Evolutionary conservation across 23 tunicate genomes (phyloP).

Genomic region (Trididemnum clinides): DNA sequence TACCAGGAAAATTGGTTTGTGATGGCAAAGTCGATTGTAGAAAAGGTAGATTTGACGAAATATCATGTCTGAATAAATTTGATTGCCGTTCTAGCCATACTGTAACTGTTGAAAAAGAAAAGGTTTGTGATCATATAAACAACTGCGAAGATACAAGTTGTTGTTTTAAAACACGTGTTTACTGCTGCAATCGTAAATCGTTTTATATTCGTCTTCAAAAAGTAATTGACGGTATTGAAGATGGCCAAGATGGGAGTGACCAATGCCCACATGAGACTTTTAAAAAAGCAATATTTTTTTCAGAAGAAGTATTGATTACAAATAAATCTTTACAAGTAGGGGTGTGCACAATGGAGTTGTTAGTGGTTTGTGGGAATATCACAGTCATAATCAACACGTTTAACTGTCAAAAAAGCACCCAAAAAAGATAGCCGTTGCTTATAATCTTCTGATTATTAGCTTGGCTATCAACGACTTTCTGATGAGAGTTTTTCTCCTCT

Average conservation of each 20-base stretch:
- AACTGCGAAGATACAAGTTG: slow-evolving; percentile 61
- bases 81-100: slow-evolving; percentile 27
- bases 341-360: slow-evolving; percentile 78
- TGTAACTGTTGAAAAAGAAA: slow-evolving; percentile 15
- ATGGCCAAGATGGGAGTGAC: slow-evolving; percentile 81
- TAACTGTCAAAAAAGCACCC: background rate
- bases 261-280: slow-evolving; percentile 62
- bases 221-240: slow-evolving; percentile 57
- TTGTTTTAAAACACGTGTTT: slow-evolving; percentile 58
- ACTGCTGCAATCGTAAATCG: slow-evolving; percentile 53
- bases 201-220: slow-evolving; percentile 40
- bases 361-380: slow-evolving; percentile 54
- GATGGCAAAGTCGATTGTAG: slow-evolving; percentile 57
- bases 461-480: slow-evolving; percentile 64
- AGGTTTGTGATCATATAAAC: slow-evolving; percentile 44
- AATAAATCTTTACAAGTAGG: slow-evolving; percentile 42
- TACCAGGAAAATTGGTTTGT: slow-evolving; percentile 65
- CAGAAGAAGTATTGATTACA: slow-evolving; percentile 41
- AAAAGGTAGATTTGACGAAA: slow-evolving; percentile 20
- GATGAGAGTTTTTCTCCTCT: slow-evolving; percentile 65
- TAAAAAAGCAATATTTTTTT: slow-evolving; percentile 49
- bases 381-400: slow-evolving; percentile 28
- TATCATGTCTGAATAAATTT: slow-evolving; percentile 39
- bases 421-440: slow-evolving; percentile 43
- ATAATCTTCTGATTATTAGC: slow-evolving; percentile 58